Percentiles rank a stretch among this genome's conserved stretches.
phyloP scores from a whole-genome alignment of 2,113 vertebrate species.

The Columba janthina region DNA sequence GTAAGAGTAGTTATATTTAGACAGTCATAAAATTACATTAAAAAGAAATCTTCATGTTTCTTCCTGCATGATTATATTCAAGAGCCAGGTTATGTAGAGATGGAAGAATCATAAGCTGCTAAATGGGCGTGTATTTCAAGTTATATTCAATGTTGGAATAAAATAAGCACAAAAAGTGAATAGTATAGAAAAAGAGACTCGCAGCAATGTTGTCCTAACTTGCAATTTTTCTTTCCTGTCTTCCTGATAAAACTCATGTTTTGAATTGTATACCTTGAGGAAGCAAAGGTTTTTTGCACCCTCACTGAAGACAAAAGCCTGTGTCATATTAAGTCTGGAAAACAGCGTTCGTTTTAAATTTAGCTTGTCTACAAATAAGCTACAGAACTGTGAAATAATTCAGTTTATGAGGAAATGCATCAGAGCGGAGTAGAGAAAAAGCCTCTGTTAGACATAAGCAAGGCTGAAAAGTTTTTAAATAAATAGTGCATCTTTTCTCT shows the following conservation, averaged over 20 bases:
- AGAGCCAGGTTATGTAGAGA: not conserved
- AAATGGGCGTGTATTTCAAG: not conserved
- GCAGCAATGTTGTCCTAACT: not conserved
- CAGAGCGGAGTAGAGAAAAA: not conserved
- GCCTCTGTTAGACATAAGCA: not conserved
- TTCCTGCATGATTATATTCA: not conserved
- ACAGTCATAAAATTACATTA: too few relatives aligned
- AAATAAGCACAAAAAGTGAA: not conserved
- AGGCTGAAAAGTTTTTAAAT: not conserved
- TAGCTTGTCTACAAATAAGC: not conserved
- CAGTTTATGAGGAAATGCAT: not conserved
- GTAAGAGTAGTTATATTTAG: too few relatives aligned
- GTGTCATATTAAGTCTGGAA: not conserved
- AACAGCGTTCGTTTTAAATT: slow-evolving; percentile 1
- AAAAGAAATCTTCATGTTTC: not conserved
- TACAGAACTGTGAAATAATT: not conserved
- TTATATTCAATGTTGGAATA: not conserved
- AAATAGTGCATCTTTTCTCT: not conserved
- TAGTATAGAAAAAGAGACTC: not conserved
- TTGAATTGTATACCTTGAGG: not conserved
- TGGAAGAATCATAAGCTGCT: not conserved
- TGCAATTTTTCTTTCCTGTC: not conserved
- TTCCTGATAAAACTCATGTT: not conserved
- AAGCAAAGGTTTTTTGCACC: not conserved
- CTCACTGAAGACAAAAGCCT: not conserved